Evolutionary conservation across 2,797 vertebrate species (phyloP).

Genomic region (Arctocebus calabarensis): DNA sequence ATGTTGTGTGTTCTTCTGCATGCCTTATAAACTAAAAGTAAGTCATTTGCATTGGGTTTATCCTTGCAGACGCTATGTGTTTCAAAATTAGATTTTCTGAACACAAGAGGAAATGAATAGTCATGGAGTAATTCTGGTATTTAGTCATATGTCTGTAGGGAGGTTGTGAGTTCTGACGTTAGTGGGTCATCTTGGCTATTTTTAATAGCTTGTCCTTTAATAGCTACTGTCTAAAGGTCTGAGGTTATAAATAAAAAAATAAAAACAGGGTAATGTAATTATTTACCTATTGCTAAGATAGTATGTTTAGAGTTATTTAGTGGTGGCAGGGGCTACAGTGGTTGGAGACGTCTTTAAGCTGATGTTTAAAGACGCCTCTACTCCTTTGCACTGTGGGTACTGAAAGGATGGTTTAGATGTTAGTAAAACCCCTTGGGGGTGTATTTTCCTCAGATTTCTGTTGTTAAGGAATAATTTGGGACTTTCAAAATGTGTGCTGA

Average conservation of each 20-base stretch:
- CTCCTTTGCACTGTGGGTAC: background rate
- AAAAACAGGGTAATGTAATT: background rate
- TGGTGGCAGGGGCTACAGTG: background rate
- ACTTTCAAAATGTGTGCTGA: constrained; percentile 27
- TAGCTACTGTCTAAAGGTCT: constrained; percentile 22
- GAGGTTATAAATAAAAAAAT: constrained; percentile 32
- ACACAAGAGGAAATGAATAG: constrained; percentile 32
- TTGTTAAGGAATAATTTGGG: constrained; percentile 19
- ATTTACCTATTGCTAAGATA: constrained; percentile 37
- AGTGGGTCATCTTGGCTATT: constrained; percentile 53
- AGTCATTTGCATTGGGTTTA: constrained; percentile 41
- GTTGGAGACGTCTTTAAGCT: constrained; percentile 20
- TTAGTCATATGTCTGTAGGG: constrained; percentile 18
- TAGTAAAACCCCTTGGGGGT: background rate
- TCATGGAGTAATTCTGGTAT: background rate
- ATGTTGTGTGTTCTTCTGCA: constrained; percentile 27
- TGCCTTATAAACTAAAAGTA: constrained; percentile 46
- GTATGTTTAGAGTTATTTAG: background rate
- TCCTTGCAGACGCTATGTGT: constrained; percentile 11
- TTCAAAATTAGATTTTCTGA: constrained; percentile 73
- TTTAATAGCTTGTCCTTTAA: constrained; percentile 55
- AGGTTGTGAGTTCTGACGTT: constrained; percentile 55
- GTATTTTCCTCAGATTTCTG: background rate
- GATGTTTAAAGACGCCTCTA: background rate
- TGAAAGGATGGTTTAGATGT: background rate